A percentile compares a stretch with the other conserved stretches of the same genome.
These are phyloP conservation scores for Microctonus hyperodae DNA, from an alignment of 2,888 invertebrate genomes.

Conservation along the genomic window DNA sequence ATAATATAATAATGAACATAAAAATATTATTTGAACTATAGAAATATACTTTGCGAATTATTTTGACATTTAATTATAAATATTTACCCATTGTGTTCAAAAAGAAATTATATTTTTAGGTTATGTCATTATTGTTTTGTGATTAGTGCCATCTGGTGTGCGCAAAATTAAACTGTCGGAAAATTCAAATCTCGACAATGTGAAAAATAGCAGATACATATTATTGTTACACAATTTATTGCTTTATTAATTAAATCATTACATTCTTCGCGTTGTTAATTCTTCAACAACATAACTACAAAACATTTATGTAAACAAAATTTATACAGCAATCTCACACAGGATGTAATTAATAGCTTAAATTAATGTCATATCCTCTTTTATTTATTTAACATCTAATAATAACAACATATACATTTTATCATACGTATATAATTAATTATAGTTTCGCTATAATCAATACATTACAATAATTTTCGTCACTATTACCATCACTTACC, in stretches of 20 bases:
- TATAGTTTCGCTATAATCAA: background rate
- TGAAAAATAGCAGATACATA: background rate
- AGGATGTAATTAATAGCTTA: background rate
- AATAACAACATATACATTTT: background rate
- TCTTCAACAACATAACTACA: background rate
- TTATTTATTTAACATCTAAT: background rate
- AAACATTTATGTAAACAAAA: background rate
- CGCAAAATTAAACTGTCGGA: background rate
- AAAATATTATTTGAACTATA: background rate
- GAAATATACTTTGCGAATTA: background rate
- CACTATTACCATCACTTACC: background rate
- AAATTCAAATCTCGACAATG: background rate
- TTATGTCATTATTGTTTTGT: background rate
- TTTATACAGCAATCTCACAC: background rate
- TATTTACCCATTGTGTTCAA: background rate
- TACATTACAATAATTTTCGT: background rate
- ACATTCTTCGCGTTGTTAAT: background rate
- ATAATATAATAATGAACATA: background rate
- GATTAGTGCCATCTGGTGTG: background rate
- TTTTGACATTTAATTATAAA: background rate
- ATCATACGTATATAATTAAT: background rate
- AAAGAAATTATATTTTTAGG: background rate
- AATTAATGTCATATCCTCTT: background rate
- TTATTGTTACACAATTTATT: too few relatives aligned
- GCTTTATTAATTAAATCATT: background rate